Evolutionary conservation across 2,888 invertebrate species (phyloP).

Genomic region (Pseudanteris insignis): DNA sequence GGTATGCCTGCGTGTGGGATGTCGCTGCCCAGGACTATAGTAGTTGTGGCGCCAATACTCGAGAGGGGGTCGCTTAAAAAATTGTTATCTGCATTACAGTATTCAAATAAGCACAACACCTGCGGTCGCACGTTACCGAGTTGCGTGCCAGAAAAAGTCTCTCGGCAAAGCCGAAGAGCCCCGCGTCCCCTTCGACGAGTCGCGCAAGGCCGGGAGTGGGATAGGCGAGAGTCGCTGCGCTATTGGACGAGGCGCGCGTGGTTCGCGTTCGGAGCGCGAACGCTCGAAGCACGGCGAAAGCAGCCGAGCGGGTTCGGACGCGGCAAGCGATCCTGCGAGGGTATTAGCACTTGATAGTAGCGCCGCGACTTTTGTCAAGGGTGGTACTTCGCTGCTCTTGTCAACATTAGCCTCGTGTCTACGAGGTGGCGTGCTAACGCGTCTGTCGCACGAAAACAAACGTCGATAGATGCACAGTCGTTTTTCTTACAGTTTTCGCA

Average conservation of each 20-base stretch:
- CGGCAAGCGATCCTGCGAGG: slow-evolving; percentile 56
- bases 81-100: no score
- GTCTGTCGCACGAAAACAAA: no score
- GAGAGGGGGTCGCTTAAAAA: neutral
- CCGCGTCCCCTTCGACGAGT: slow-evolving; percentile 10
- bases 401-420: slow-evolving; percentile 22
- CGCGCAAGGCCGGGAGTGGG: slow-evolving; percentile 24
- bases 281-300: slow-evolving; percentile 11
- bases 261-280: slow-evolving; percentile 35
- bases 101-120: slow-evolving; percentile 43
- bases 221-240: slow-evolving; percentile 34
- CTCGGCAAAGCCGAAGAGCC: slow-evolving; percentile 29
- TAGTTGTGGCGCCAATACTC: neutral
- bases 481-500: no score
- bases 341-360: slow-evolving; percentile 55
- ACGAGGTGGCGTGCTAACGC: slow-evolving; percentile 27
- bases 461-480: no score
- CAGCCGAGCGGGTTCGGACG: slow-evolving; percentile 55
- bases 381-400: slow-evolving; percentile 48
- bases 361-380: slow-evolving; percentile 61
- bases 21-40: neutral
- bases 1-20: no score
- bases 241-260: slow-evolving; percentile 45
- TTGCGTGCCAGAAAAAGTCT: slow-evolving; percentile 41
- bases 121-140: slow-evolving; percentile 41